Evolutionary conservation across 2,797 vertebrate genomes (phyloP), one percentile per base, ranked within the genome.

Genomic region (Odontamblyopus rebecca): DNA sequence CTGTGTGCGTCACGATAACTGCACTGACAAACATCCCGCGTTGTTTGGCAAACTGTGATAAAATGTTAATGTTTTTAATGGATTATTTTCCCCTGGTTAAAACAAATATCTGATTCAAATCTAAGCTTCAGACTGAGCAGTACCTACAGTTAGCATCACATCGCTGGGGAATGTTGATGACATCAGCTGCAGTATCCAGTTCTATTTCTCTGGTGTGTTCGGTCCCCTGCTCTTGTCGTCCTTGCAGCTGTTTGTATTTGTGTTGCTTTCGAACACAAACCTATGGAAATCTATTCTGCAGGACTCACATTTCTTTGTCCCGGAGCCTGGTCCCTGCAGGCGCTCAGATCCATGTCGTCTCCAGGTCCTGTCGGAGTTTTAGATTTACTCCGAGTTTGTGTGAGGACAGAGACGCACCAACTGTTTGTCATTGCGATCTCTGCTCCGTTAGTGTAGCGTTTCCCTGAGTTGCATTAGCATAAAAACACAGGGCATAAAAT

Each of bases 201-300:
- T 41, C 38, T 9, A 2, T 41, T 44, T 44, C 11, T 44, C 11
- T 44, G 44, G 44, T 1, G 44, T 48, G 44, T 16, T 48, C 13
- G 3, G 13, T 48, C 44, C 59, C 15, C 27, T 18, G 15, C 30
- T 38, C 29, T 19, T 23, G 32, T 7, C 19, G 32, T 11, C 15
- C 32, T 41, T 63, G 32, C 32, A 38, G 32, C 61, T 41, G 61
- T 7, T 63, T 7, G 2, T 29, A 6, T 29, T 15, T 1, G 26
- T 5, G 29, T 29, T 61, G 61, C 61, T 30, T 62, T 62, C 12
- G 7, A 62, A 62, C 30, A 35, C 19, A 62, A 62, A 62, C 61
- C 5, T 41, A 62, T 62, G 61, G 61, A 62, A 62, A 62, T 62
- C 1, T 23, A 62, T 62, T 62, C 61, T 23, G 4, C 30, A 15